Evolutionary conservation across 2,113 vertebrate genomes (phyloP).

Genomic region (Peromyscus maniculatus): DNA sequence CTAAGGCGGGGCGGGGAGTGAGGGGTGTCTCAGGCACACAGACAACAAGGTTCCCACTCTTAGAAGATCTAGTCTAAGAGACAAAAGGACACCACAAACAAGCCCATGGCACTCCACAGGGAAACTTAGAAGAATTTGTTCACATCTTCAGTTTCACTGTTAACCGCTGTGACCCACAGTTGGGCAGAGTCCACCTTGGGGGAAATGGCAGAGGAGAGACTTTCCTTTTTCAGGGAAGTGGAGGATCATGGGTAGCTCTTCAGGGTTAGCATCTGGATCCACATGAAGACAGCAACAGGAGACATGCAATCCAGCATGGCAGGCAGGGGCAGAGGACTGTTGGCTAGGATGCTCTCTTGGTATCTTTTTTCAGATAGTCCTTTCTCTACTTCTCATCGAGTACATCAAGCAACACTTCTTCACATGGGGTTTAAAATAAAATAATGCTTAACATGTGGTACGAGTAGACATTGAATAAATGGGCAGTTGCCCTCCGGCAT

Average conservation of each 20-base stretch:
- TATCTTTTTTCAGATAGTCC: background rate
- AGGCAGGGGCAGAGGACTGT: background rate
- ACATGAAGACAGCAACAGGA: background rate
- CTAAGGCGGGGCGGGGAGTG: rapidly evolving
- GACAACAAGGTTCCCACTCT: background rate
- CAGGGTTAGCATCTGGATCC: background rate
- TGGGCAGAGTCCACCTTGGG: background rate
- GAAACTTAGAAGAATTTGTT: background rate
- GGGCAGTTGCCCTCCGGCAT: background rate
- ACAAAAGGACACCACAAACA: background rate
- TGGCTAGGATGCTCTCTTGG: background rate
- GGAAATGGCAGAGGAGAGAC: background rate
- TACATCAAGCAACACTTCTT: background rate
- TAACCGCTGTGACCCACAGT: background rate
- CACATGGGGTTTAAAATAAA: background rate
- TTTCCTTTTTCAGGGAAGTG: background rate
- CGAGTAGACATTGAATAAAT: background rate
- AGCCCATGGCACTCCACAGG: background rate
- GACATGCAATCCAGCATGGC: background rate
- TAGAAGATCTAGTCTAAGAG: conserved; percentile 23
- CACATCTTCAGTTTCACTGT: background rate
- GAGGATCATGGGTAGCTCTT: background rate
- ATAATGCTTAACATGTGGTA: background rate
- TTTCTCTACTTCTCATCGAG: background rate
- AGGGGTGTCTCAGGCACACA: background rate